These are phyloP conservation scores for Leptopilina clavipes DNA, from an alignment of 1,140 invertebrate genomes.

Conservation along the genomic window DNA sequence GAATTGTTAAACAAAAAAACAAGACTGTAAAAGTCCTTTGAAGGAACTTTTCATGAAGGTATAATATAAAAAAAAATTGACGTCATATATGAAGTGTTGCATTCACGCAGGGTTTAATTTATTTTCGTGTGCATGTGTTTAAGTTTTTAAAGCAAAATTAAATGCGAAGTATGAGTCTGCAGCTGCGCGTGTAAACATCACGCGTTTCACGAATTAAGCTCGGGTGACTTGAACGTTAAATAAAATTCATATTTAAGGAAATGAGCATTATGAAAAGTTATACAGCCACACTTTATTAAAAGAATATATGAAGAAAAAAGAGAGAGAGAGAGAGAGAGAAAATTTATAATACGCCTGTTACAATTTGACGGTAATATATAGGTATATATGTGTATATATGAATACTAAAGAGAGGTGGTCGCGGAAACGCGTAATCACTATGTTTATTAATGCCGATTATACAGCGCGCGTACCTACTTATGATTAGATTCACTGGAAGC, in stretches of 20 bases:
- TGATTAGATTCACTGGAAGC: slow-evolving; percentile 54
- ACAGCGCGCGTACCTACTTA: slow-evolving; percentile 42
- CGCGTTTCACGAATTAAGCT: slow-evolving; percentile 22
- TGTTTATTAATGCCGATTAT: slow-evolving; percentile 48
- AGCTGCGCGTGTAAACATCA: slow-evolving; percentile 24
- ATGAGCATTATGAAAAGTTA: neutral
- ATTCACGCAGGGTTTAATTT: neutral
- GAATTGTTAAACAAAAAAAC: no score
- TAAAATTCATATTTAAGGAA: slow-evolving; percentile 24
- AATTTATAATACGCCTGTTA: no score
- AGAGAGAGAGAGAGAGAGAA: neutral
- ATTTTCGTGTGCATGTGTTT: neutral
- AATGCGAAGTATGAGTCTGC: neutral
- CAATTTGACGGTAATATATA: neutral
- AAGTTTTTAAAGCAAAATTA: neutral
- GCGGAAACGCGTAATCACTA: slow-evolving; percentile 54
- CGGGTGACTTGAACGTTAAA: neutral
- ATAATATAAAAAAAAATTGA: no score
- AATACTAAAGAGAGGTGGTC: slow-evolving; percentile 42
- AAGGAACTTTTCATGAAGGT: no score
- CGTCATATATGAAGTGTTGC: no score
- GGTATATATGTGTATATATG: neutral
- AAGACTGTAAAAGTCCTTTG: no score
- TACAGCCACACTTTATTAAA: neutral
- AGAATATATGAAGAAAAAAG: neutral